Conservation (phyloP, 2,888 invertebrate genomes). For the Acrobasis consociella region DNA sequence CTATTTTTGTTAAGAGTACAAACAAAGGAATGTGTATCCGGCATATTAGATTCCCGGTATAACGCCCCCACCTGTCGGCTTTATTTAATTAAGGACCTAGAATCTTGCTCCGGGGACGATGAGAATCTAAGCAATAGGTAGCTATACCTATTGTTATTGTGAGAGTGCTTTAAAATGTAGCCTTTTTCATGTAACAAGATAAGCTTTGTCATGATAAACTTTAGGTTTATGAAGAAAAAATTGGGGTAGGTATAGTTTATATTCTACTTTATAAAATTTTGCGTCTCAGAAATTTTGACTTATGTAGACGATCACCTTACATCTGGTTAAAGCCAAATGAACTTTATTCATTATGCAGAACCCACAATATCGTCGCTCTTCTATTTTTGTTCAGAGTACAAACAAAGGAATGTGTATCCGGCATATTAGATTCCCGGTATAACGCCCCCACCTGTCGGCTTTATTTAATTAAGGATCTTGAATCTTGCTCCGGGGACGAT, state of each 20-base stretch:
- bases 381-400: slow-evolving; percentile 34
- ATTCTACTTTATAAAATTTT: no score
- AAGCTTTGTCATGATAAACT: no score
- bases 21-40: slow-evolving; percentile 57
- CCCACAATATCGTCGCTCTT: neutral
- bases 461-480: slow-evolving; percentile 70
- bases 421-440: slow-evolving; percentile 60
- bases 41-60: slow-evolving; percentile 60
- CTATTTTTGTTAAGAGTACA: slow-evolving; percentile 34
- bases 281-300: no score
- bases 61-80: slow-evolving; percentile 58
- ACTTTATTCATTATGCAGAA: no score
- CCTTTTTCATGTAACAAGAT: neutral
- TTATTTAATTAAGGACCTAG: slow-evolving; percentile 70
- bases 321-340: no score
- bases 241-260: no score
- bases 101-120: slow-evolving; percentile 40
- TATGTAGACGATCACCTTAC: no score
- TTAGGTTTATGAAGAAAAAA: no score
- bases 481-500: slow-evolving; percentile 40
- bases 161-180: neutral
- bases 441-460: slow-evolving; percentile 58
- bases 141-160: neutral
- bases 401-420: slow-evolving; percentile 57
- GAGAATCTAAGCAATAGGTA: slow-evolving; percentile 36